A percentile compares a stretch with the other conserved stretches of the same genome.
These are phyloP conservation scores for Archips xylosteana DNA, from an alignment of 2,888 invertebrate genomes.

Conservation along the genomic window DNA sequence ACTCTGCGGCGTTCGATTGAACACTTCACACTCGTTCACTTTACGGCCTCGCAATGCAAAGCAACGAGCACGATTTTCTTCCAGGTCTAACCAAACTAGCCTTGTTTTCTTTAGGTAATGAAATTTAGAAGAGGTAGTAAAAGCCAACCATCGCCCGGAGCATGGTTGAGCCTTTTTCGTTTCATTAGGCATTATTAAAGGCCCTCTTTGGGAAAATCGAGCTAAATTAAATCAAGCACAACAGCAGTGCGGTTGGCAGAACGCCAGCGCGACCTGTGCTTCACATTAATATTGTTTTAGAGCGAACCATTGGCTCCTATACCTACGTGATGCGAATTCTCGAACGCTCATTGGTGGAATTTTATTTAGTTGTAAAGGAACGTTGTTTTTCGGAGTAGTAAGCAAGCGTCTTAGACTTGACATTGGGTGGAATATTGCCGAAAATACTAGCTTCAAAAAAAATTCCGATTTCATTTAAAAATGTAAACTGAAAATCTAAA, in stretches of 20 bases:
- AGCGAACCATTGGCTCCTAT: conserved; percentile 51
- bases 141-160: not conserved
- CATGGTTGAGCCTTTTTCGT: conserved; percentile 42
- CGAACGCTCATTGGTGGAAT: conserved; percentile 31
- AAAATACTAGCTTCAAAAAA: not conserved
- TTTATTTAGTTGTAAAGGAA: conserved; percentile 30
- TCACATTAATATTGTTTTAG: conserved; percentile 59
- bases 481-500: too few relatives aligned
- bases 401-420: not conserved
- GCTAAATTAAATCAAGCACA: conserved; percentile 58
- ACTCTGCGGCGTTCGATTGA: too few relatives aligned
- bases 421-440: not conserved
- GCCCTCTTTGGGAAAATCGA: conserved; percentile 51
- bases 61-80: too few relatives aligned
- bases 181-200: conserved; percentile 48
- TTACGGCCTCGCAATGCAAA: too few relatives aligned
- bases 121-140: not conserved
- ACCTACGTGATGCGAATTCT: conserved; percentile 54
- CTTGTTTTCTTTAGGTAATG: not conserved
- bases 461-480: too few relatives aligned
- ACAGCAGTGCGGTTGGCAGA: conserved; percentile 58
- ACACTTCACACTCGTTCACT: too few relatives aligned
- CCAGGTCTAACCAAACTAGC: too few relatives aligned
- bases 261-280: conserved; percentile 52
- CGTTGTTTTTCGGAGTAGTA: not conserved